Conservation (phyloP, 1,140 invertebrate species). For the Ips nitidus region DNA sequence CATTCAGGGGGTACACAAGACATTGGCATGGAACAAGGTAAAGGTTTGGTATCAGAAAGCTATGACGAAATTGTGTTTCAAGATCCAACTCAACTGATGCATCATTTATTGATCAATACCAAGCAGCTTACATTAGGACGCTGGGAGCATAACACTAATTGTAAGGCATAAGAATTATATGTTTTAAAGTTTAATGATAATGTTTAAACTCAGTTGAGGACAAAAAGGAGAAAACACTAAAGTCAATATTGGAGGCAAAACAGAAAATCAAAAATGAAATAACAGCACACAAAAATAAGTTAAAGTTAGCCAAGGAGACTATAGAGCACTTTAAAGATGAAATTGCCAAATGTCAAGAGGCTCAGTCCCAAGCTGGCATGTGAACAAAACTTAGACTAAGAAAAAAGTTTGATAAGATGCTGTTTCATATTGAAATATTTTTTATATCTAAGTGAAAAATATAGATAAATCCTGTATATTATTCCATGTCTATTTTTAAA, state of each 20-base stretch:
- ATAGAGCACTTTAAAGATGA: constrained; percentile 88
- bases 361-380: constrained; percentile 35
- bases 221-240: constrained; percentile 80
- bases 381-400: not conserved
- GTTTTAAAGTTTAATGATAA: constrained; percentile 6
- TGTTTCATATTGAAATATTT: too few species aligned
- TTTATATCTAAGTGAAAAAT: too few species aligned
- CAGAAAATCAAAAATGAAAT: constrained; percentile 85
- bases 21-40: constrained; percentile 68
- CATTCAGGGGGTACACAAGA: constrained; percentile 67
- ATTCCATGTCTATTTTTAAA: too few species aligned
- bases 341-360: constrained; percentile 70
- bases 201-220: constrained; percentile 75
- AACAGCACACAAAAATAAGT: constrained; percentile 80
- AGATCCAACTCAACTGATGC: constrained; percentile 93
- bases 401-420: not conserved
- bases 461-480: too few species aligned
- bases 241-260: constrained; percentile 78
- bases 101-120: constrained; percentile 78
- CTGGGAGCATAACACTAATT: constrained; percentile 89
- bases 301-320: constrained; percentile 86
- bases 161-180: constrained; percentile 60
- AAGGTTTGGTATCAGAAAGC: constrained; percentile 87
- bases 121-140: constrained; percentile 72
- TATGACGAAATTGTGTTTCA: constrained; percentile 98